Evolutionary conservation across 2,888 invertebrate species (phyloP), one percentile per base, ranked within the genome.

Genomic region (Aphidoletes aphidimyza): DNA sequence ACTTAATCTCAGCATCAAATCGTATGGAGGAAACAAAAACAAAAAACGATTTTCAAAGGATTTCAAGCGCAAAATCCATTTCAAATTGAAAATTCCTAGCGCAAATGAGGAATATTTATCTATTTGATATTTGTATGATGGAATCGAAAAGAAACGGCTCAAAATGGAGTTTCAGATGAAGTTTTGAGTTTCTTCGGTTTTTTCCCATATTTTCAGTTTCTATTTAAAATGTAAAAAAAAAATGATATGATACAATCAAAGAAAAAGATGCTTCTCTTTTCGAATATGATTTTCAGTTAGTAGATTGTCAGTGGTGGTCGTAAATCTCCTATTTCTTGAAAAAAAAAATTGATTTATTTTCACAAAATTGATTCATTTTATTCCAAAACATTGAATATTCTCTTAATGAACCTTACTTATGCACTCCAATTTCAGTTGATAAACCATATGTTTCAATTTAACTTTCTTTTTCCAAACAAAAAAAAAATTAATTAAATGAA

Each of bases 351-450:
- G 47, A 47, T 47, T 47, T 11, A 47, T 47, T 47, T 26, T 54
- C 54, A 54, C 5, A 26, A 54, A 54, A 54, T 42, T 54, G 54
- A 26, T 26, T 1, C 11, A 69, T 69, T 69, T 69, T 30, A 1
- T 69, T 34, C 34, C 6, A 69, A 69, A 69, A 69, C 11, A 26
- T 3, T 0, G 22, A 22, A 54, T 22, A 30, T 11, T 47, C 47
- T 19, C 8, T 11, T 11, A 19, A 11, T 47, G 47, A 47, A 17
- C 17, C 6, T 39, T 22, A 11, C 17, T 14, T 69, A n/a, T 11
- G 26, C 69, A n/a, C 69, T 69, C 69, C 69, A 34, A 69, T 69
- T 69, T 69, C 69, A 69, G 8, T 14, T 42, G 8, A 42, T 42
- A 42, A 42, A 42, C 8, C 26, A 54, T 54, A 22, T 22, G 54